These are phyloP conservation scores for Catocala sponsa DNA, from an alignment of 2,888 invertebrate species.

Conservation along the genomic window DNA sequence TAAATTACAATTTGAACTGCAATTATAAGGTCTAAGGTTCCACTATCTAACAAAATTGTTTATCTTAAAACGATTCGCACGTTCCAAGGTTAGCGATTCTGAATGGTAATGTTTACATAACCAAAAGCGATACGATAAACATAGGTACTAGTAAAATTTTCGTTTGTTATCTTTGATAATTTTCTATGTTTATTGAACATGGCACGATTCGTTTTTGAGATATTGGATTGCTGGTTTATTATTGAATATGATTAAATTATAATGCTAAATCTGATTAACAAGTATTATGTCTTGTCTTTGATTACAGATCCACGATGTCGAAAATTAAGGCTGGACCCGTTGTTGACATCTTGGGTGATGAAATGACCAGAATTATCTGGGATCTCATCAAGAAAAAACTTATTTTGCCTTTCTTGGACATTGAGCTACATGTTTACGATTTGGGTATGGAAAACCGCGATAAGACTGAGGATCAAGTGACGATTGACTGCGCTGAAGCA, in stretches of 20 bases:
- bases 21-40: not conserved
- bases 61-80: not conserved
- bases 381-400: constrained; percentile 98
- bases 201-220: too few species aligned
- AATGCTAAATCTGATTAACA: too few species aligned
- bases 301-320: constrained; percentile 75
- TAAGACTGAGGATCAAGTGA: constrained; percentile 97
- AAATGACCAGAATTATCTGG: constrained; percentile 99
- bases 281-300: constrained; percentile 1
- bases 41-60: not conserved
- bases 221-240: too few species aligned
- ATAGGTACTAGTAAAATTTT: not conserved
- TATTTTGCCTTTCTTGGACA: constrained; percentile 97
- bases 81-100: not conserved
- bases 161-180: not conserved
- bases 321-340: constrained; percentile 95
- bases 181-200: not conserved
- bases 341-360: constrained; percentile 97
- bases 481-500: constrained; percentile 98
- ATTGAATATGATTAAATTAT: too few species aligned
- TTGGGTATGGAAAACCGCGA: constrained; percentile 98
- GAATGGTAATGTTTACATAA: constrained; percentile 2
- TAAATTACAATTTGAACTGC: not conserved
- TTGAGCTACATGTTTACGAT: constrained; percentile 97
- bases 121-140: constrained; percentile 2